Evolutionary conservation across 2,113 vertebrate genomes (phyloP), one percentile per base, ranked within the genome.

Genomic region (Bujurquina vittata): DNA sequence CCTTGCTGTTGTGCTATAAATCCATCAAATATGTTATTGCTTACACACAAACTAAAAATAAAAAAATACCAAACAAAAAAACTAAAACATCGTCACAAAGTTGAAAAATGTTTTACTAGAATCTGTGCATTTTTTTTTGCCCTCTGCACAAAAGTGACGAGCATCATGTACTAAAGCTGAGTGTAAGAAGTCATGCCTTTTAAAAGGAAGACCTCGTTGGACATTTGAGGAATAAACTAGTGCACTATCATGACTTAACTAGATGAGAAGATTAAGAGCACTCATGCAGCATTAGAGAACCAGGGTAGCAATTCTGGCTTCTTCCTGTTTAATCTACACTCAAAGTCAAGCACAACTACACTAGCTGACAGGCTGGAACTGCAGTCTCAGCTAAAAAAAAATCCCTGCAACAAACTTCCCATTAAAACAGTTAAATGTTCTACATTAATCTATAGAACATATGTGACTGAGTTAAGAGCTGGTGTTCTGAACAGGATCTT

Each of bases 171-270:
- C 22, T 26, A 69, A 61, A 73, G 35, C 29, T 1, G 5, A 23
- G 20, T 8, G n/a, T 10, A 35, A 20, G 5, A 63, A 40, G 37
- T 17, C 46, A 46, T 17, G 3, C 35, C 62, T 65, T n/a, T n/a
- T 26, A 14, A 67, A 46, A 65, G 35, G 11, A 40, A 67, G 22
- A 49, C 4, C 11, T 10, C 55, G 22, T 54, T 78, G 59, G 31
- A 78, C 15, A 78, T 54, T 78, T 79, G 17, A 72, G 67, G 67
- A 54, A 54, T 33, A 54, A 72, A 54, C 26, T 10, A n/a, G 7
- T 33, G 63, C 22, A 43, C 62, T 49, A 22, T 18, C 49, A 18
- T 2, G 17, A 52, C 15, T 52, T 52, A 18, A 18, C 15, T 5
- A 49, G 46, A 18, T 67, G 63, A 17, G n/a, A 26, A 67, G 46